Evolutionary conservation across 2,113 vertebrate species (phyloP), one percentile per base, ranked within the genome.

Genomic region (Callithrix jacchus): DNA sequence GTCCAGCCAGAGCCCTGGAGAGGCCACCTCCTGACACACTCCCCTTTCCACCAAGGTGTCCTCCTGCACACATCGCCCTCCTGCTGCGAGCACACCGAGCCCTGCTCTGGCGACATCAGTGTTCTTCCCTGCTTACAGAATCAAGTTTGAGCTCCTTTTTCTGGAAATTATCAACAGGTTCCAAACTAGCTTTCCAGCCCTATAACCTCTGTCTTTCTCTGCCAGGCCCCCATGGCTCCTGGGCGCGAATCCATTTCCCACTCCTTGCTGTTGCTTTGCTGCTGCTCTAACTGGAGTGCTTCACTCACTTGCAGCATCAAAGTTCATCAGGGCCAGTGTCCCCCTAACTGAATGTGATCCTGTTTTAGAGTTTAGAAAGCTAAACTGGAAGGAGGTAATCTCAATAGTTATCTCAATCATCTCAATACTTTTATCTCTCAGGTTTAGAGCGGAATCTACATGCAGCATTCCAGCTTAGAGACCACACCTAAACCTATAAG

Each of bases 201-300:
- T 56, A 4, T n/a, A 7, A 47, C 20, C 58, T 88, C 82, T 17
- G 49, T 21, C 88, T 12, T 66, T 58, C 27, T 80, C 54, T 64
- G 30, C 30, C 35, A 32, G 21, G 1, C 18, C 21, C 6, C 18
- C 23, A 3, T 0, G 42, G 76, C 17, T n/a, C 8, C 56, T 23
- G 47, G 54, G 47, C 6, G 0, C 0, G 8, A 21, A 4, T 2
- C 37, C 6, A 1, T 12, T 17, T 1, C 11, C 27, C 20, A 3
- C 7, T 80, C 40, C 0, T 0, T 2, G 20, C 66, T 64, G 49
- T 8, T 20, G 32, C 47, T 82, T 13, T 0, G 25, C 37, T 13
- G 27, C n/a, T 17, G 49, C 49, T 27, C 30, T 10, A 20, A 0
- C 8, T 14, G 6, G n/a, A 42, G 16, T 9, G n/a, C n/a, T 73